Percentiles rank a stretch among this genome's conserved stretches.
These are phyloP conservation scores for Hexactinellida sp. DNA, from an alignment of 37 sponge, comb jelly and placozoan genomes.

Conservation along the genomic window DNA sequence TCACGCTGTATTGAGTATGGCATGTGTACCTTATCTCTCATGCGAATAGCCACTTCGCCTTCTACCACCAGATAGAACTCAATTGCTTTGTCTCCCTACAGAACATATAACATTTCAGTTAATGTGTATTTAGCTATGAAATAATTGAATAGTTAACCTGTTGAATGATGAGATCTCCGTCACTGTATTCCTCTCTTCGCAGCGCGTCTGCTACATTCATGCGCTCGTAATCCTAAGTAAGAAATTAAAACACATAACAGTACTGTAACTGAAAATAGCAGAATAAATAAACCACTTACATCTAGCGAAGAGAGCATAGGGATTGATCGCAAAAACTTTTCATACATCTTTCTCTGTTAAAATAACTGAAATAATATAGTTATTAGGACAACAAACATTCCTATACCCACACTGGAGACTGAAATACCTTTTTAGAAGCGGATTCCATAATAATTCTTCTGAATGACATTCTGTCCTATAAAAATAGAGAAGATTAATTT, in stretches of 20 bases:
- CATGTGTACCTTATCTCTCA: slow-evolving; percentile 46
- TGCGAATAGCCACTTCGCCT: slow-evolving; percentile 47
- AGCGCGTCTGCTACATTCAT: slow-evolving; percentile 53
- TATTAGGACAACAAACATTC: not conserved
- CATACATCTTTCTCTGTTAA: slow-evolving; percentile 56
- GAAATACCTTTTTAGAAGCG: slow-evolving; percentile 62
- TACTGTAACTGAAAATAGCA: not conserved
- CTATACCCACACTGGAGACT: not conserved
- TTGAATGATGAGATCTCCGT: slow-evolving; percentile 41
- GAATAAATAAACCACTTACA: slow-evolving; percentile 26
- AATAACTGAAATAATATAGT: not conserved
- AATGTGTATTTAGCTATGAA: not conserved
- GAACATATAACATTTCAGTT: not conserved
- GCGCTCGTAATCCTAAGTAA: slow-evolving; percentile 49
- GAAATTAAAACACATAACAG: not conserved
- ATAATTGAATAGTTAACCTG: slow-evolving; percentile 23
- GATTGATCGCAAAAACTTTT: slow-evolving; percentile 62
- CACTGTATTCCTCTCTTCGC: slow-evolving; percentile 22
- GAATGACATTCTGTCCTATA: slow-evolving; percentile 64
- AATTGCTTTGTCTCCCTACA: slow-evolving; percentile 65
- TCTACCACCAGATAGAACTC: slow-evolving; percentile 75
- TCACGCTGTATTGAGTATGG: too few species aligned
- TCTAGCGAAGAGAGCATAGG: slow-evolving; percentile 73
- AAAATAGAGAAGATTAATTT: not conserved
- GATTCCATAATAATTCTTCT: slow-evolving; percentile 63